Base-by-base conservation (phyloP, 2,113 vertebrate genomes). In the Polyodon spathula region DNA sequence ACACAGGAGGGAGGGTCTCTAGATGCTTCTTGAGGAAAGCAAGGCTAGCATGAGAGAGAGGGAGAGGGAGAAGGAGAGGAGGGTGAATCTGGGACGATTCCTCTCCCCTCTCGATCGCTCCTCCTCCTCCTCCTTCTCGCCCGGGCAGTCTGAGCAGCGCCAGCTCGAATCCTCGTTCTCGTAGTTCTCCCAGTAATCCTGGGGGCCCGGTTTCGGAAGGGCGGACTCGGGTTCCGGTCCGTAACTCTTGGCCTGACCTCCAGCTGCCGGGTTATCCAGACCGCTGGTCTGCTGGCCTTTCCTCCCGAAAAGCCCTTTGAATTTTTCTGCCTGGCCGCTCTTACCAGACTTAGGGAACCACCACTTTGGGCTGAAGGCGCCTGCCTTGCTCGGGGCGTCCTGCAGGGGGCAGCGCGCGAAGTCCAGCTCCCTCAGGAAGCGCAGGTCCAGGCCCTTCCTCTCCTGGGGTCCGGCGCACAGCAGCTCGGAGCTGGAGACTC, bases 401-500 rank as follows among this genome's bases (percentile, higher is more conserved):
- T 71, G 67, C 0, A 74, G 75, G 48, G 76, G 77, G 63, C 81
- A 84, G 16, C 67, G 59, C 15, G 75, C 74, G 50, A 87, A 82
- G 63, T 83, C 83, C 1, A 70, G 65, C 0, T 78, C 80, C 12
- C 71, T 77, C 4, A 88, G 76, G 39, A 69, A 60, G 4, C 86
- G 85, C 72, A 89, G 77, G 70, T 88, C 87, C 0, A 68, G 74
- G 67, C 84, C 86, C 0, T 73, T 78, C 69, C 76, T 79, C 6
- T 78, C 75, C 0, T 80, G 76, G 0, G 87, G 87, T 11, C 71
- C 78, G 56, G 81, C 68, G 17, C 87, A 89, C 4, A 77, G 63
- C 58, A 88, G 83, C 0, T 81, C 75, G 0, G 87, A 89, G 78
- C 81, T 84, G 72, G 87, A 87, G 60, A 86, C 79, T 0, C 81